These are phyloP conservation scores for Cygnus olor DNA, from an alignment of 2,797 vertebrate species.

Conservation along the genomic window DNA sequence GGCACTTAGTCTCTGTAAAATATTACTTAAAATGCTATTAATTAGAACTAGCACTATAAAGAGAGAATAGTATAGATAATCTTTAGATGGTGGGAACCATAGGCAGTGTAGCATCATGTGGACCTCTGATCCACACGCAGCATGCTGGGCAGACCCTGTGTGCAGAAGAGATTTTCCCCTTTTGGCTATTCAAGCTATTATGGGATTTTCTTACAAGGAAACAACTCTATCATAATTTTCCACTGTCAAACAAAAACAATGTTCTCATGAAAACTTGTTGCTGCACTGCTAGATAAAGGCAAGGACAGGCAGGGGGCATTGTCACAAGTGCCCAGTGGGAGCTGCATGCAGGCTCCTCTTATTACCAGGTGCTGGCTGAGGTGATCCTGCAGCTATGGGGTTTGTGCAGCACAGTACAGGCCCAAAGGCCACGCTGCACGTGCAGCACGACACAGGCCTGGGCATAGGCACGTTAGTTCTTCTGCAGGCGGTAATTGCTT, in stretches of 20 bases:
- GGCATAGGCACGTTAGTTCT: neutral
- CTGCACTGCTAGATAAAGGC: neutral
- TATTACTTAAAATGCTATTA: neutral
- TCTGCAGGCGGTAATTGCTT: neutral
- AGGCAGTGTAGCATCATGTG: neutral
- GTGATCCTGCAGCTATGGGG: neutral
- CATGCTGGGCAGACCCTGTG: neutral
- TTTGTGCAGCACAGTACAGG: neutral
- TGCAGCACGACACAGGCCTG: neutral
- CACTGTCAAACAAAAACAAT: neutral
- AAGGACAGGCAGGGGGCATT: neutral
- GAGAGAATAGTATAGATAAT: neutral
- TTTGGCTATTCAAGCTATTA: neutral
- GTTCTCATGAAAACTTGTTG: neutral
- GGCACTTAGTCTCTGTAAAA: neutral
- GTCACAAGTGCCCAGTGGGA: neutral
- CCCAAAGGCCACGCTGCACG: fast-evolving
- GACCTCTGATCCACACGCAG: neutral
- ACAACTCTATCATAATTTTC: neutral
- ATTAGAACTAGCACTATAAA: neutral
- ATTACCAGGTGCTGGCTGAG: fast-evolving
- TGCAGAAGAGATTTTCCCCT: neutral
- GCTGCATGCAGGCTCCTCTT: neutral
- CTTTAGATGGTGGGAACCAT: neutral
- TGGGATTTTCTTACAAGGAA: neutral